phyloP scores from a whole-genome alignment of 2,797 vertebrate genomes.

The Buceros bicornis region DNA sequence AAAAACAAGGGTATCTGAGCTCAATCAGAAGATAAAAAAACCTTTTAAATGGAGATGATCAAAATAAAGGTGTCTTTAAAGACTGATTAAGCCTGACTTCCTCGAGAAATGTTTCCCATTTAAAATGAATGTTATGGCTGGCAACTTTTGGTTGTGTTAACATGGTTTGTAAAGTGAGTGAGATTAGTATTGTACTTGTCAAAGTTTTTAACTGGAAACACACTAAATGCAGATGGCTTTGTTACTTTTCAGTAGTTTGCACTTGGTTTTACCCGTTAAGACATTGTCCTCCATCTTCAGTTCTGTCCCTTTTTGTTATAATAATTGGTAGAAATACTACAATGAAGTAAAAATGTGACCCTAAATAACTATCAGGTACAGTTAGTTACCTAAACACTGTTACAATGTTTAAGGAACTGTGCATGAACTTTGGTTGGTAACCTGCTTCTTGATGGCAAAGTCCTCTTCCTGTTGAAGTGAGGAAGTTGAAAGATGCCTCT shows the following conservation, averaged over 20 bases:
- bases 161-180: background rate
- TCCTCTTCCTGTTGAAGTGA: background rate
- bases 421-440: slow-evolving; percentile 2
- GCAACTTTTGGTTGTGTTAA: background rate
- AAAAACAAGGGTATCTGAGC: background rate
- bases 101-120: background rate
- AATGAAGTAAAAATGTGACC: slow-evolving; percentile 2
- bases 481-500: background rate
- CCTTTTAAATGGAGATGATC: background rate
- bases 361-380: background rate
- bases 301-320: background rate
- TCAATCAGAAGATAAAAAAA: background rate
- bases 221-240: background rate
- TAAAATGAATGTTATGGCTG: background rate
- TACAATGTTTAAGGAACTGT: background rate
- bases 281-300: background rate
- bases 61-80: background rate
- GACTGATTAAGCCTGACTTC: slow-evolving; percentile 20
- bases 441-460: background rate
- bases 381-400: background rate
- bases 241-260: background rate
- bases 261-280: background rate
- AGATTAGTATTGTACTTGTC: background rate
- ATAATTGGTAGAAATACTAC: background rate
- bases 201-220: background rate